A percentile compares a stretch with the other conserved stretches of the same genome.
Conservation (phyloP, 1,140 invertebrate species). For the Drosophila yakuba region DNA sequence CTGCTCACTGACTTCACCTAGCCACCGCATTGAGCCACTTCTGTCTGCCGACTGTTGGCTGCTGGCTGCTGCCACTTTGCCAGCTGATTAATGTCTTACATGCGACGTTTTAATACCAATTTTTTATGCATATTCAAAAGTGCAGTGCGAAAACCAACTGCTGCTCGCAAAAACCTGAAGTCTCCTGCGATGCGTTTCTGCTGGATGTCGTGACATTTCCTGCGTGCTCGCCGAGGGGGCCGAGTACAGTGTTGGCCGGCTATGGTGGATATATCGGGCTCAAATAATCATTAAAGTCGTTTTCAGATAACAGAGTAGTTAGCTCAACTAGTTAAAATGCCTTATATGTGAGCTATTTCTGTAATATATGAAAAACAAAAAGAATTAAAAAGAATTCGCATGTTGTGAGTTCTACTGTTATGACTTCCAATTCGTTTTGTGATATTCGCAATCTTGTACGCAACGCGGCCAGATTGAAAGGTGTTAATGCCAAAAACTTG, state of each 20-base stretch:
- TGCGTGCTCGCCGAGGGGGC: constrained; percentile 49
- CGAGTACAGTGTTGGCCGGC: constrained; percentile 10
- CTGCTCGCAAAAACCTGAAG: constrained; percentile 61
- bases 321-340: too few species aligned
- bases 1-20: constrained; percentile 75
- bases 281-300: too few species aligned
- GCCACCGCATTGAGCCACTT: constrained; percentile 47
- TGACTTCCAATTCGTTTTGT: constrained; percentile 18
- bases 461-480: constrained; percentile 68
- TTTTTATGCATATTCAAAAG: constrained; percentile 82
- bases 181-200: constrained; percentile 26
- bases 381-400: not conserved
- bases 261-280: not conserved
- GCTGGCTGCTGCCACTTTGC: constrained; percentile 67
- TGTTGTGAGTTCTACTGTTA: not conserved
- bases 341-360: too few species aligned
- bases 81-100: constrained; percentile 83
- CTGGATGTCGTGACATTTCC: constrained; percentile 70
- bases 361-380: too few species aligned
- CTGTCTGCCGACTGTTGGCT: constrained; percentile 7
- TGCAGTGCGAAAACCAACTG: constrained; percentile 39
- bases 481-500: constrained; percentile 82
- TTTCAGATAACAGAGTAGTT: too few species aligned
- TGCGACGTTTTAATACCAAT: constrained; percentile 83
- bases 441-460: constrained; percentile 66